These are phyloP conservation scores for Drosophila anceps DNA, from an alignment of 2,888 invertebrate genomes.

Conservation along the genomic window DNA sequence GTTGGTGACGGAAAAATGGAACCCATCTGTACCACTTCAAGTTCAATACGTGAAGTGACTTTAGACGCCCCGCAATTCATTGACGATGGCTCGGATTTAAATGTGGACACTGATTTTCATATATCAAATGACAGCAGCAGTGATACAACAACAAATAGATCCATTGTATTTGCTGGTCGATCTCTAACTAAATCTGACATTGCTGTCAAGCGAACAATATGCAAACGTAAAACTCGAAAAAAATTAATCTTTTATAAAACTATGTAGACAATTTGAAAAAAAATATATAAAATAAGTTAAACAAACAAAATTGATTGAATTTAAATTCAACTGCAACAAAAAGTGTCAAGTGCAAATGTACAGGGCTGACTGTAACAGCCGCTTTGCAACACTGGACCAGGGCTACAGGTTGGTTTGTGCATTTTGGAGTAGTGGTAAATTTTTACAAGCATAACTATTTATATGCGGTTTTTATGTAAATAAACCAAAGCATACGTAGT, in stretches of 20 bases:
- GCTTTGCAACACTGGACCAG: constrained; percentile 59
- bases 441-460: constrained; percentile 70
- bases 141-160: constrained; percentile 29
- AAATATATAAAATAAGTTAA: constrained; percentile 8
- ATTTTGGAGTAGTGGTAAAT: constrained; percentile 75
- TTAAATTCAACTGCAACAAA: constrained; percentile 58
- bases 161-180: constrained; percentile 47
- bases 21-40: constrained; percentile 13
- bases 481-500: constrained; percentile 69
- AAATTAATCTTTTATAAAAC: constrained; percentile 30
- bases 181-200: constrained; percentile 45
- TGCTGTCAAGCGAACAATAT: constrained; percentile 29
- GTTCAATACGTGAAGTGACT: constrained; percentile 53
- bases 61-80: constrained; percentile 52
- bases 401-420: constrained; percentile 69
- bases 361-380: constrained; percentile 32
- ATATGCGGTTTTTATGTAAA: constrained; percentile 73
- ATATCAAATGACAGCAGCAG: constrained; percentile 69
- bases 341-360: constrained; percentile 22
- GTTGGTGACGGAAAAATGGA: constrained; percentile 23
- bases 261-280: constrained; percentile 22
- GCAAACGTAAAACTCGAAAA: constrained; percentile 43
- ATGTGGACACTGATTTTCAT: constrained; percentile 58
- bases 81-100: constrained; percentile 54
- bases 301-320: constrained; percentile 18